These are phyloP conservation scores for Drosophila paranaensis DNA, from an alignment of 2,888 invertebrate species.

Conservation along the genomic window DNA sequence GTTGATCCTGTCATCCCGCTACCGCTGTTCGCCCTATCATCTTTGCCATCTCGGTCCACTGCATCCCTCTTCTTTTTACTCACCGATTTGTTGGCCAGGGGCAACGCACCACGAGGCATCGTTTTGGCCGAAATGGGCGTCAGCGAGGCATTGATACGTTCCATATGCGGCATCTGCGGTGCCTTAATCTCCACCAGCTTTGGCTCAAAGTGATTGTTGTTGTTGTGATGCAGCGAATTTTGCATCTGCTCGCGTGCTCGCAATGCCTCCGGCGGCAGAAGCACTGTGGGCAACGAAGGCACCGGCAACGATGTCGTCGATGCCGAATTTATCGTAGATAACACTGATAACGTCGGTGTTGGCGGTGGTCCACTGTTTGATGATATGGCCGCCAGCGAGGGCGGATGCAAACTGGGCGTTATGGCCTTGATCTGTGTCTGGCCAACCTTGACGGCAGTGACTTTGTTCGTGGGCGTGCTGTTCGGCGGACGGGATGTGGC, in stretches of 20 bases:
- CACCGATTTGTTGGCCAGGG: constrained; percentile 86
- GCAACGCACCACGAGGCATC: constrained; percentile 81
- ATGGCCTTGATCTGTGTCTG: constrained; percentile 85
- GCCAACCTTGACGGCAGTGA: constrained; percentile 84
- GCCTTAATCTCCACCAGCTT: constrained; percentile 74
- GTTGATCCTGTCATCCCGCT: constrained; percentile 49
- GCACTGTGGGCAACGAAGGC: constrained; percentile 82
- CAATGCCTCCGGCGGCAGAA: constrained; percentile 76
- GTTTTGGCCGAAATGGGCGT: constrained; percentile 71
- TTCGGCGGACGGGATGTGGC: constrained; percentile 73
- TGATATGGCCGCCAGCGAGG: constrained; percentile 81
- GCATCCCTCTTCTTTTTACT: constrained; percentile 92
- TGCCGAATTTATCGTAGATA: constrained; percentile 82
- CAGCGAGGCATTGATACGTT: constrained; percentile 65
- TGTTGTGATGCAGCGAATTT: constrained; percentile 75
- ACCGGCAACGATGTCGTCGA: constrained; percentile 76
- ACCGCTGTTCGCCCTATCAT: constrained; percentile 64
- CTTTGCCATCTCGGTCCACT: constrained; percentile 85
- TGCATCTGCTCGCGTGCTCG: constrained; percentile 74
- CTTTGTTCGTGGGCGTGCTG: constrained; percentile 79
- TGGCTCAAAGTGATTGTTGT: constrained; percentile 72
- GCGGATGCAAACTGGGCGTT: constrained; percentile 80
- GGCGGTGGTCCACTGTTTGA: constrained; percentile 75
- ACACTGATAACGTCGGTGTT: constrained; percentile 74
- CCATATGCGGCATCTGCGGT: constrained; percentile 61